Percentiles rank a stretch among this genome's conserved stretches.
These are phyloP conservation scores for Dryomyza anilis DNA, from an alignment of 2,888 invertebrate species.

Conservation along the genomic window DNA sequence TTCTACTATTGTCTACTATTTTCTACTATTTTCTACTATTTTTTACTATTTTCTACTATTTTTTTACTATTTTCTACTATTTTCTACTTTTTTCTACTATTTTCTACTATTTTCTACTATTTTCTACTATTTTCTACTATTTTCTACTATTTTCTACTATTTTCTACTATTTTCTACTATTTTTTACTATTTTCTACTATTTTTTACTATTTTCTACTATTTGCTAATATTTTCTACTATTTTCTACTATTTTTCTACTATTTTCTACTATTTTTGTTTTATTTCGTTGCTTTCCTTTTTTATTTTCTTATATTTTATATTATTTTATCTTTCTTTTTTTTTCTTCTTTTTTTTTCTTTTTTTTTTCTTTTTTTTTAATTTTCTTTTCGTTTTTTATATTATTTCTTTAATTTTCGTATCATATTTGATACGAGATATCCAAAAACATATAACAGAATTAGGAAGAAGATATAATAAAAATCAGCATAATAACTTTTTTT, in stretches of 20 bases:
- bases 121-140: not conserved
- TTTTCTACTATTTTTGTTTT: slow-evolving; percentile 2
- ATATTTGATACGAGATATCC: no score
- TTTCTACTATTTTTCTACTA: not conserved
- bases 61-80: no score
- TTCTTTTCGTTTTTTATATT: not conserved
- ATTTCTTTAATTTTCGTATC: no score
- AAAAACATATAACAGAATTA: no score
- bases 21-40: no score
- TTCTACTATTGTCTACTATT: no score
- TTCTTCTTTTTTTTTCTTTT: not conserved
- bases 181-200: no score
- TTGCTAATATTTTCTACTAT: no score
- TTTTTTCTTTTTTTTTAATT: slow-evolving; percentile 2
- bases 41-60: no score
- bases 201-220: no score
- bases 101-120: not conserved
- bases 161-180: not conserved
- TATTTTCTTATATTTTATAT: not conserved
- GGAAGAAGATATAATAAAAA: no score
- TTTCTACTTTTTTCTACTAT: not conserved
- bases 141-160: not conserved
- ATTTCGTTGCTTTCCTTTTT: not conserved
- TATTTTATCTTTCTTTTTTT: not conserved
- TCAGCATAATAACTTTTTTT: no score